A percentile compares a stretch with the other conserved stretches of the same genome.
These are phyloP conservation scores for Timema podura DNA, from an alignment of 2,888 invertebrate genomes.

Conservation along the genomic window DNA sequence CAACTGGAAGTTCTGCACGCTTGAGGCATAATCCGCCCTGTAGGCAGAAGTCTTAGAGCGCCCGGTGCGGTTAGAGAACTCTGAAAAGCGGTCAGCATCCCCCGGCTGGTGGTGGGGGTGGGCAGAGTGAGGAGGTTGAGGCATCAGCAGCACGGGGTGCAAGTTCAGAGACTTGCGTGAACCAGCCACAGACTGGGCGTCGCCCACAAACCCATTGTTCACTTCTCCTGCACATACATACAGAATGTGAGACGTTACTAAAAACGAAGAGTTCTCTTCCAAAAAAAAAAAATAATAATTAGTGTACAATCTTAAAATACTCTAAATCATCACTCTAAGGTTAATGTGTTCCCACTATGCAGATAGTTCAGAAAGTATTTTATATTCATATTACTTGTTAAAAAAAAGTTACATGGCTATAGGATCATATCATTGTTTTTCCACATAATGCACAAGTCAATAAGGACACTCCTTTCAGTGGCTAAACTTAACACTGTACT, in stretches of 20 bases:
- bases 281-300: no score
- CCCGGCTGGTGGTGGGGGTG: conserved; percentile 37
- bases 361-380: no score
- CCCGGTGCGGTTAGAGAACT: conserved; percentile 70
- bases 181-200: conserved; percentile 70
- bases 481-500: no score
- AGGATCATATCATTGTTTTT: no score
- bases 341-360: no score
- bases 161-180: conserved; percentile 82
- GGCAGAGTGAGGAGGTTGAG: conserved; percentile 54
- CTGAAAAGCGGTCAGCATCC: conserved; percentile 71
- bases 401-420: no score
- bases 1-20: conserved; percentile 67
- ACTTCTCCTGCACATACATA: conserved; percentile 65
- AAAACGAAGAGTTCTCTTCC: background rate
- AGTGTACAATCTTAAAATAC: no score
- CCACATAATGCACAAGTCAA: no score
- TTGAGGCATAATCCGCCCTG: conserved; percentile 56
- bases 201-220: conserved; percentile 82
- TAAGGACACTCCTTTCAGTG: no score
- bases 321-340: no score
- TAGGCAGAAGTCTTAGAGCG: conserved; percentile 58
- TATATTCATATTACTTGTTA: no score
- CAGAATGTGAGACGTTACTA: background rate
- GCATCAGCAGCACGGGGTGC: conserved; percentile 81